Base-by-base conservation (phyloP, 2,888 invertebrate species). In the Parthenolecanium corni region DNA sequence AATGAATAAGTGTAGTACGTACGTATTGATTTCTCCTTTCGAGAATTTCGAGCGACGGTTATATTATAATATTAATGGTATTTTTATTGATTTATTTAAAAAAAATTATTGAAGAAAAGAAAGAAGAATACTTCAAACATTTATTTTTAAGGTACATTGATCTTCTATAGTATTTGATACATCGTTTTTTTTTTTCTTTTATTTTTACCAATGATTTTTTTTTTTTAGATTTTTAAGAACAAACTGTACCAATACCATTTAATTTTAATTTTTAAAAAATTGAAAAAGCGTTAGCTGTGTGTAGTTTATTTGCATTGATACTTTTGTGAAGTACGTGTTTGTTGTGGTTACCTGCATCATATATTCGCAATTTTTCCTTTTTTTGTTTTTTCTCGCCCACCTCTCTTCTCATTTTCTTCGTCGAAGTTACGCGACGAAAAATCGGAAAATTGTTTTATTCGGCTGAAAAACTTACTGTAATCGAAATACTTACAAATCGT, bases 181-280 rank as follows among this genome's bases (percentile, higher is more conserved):
- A 58, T 58, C 58, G 58, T 58, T 58, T 54, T 57, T 46, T 40
- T 57, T 20, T n/a, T 5, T n/a, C 40, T 44, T 44, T 44, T 49
- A 11, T 18, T 58, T 58, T 58, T 58, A 58, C 58, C 58, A 58
- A 58, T 58, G 58, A 58, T 25, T 25, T 57, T 47, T 25, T 25
- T 57, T 47, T 54, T 54, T 58, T 58, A 58, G 58, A 36, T 58
- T 31, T 58, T 58, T 58, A 58, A 58, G 58, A 58, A 58, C 58
- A 58, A 58, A 58, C 58, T 47, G 47, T 58, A 58, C 58, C 58
- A 58, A 38, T 58, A 58, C 58, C 58, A 58, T 58, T 58, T 58
- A 49, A 58, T 58, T 58, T 58, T 36, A 57, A 57, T 46, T 46
- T 46, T 46, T 11, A 52, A 52, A 53, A 36, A 21, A 14, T 58